phyloP scores from a whole-genome alignment of 2,888 invertebrate species.

The Rhagonycha lutea region DNA sequence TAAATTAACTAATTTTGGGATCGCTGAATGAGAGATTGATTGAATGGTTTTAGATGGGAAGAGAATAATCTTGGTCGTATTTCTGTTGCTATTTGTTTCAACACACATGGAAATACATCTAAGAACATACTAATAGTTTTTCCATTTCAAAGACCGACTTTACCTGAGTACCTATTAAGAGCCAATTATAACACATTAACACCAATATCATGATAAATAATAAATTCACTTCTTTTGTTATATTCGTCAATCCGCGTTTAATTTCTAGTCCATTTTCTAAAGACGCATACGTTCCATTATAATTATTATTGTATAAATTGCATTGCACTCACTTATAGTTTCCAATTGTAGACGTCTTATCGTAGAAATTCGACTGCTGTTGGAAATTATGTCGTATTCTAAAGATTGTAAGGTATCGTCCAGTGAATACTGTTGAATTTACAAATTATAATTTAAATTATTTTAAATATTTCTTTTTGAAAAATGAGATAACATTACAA shows the following conservation, averaged over 20 bases:
- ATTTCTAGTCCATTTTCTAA: not conserved
- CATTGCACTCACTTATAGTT: not conserved
- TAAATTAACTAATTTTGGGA: not conserved
- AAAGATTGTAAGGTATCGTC: not conserved
- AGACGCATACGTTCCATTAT: not conserved
- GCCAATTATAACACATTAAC: not conserved
- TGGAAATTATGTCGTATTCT: not conserved
- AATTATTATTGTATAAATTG: not conserved
- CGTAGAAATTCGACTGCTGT: not conserved
- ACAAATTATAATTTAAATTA: not conserved
- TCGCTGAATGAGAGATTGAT: too few relatives aligned
- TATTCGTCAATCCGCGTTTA: not conserved
- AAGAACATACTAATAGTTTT: not conserved
- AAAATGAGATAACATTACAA: too few relatives aligned
- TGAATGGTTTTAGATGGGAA: not conserved
- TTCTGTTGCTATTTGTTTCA: too few relatives aligned
- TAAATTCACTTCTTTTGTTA: not conserved
- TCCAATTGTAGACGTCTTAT: not conserved
- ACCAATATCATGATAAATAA: not conserved
- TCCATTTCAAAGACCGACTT: not conserved
- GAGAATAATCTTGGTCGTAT: not conserved
- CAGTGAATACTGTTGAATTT: not conserved
- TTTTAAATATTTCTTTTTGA: not conserved
- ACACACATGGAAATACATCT: not conserved
- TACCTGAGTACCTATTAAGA: not conserved